These are phyloP conservation scores for Corella eumyota DNA, from an alignment of 23 tunicate species.

Conservation along the genomic window DNA sequence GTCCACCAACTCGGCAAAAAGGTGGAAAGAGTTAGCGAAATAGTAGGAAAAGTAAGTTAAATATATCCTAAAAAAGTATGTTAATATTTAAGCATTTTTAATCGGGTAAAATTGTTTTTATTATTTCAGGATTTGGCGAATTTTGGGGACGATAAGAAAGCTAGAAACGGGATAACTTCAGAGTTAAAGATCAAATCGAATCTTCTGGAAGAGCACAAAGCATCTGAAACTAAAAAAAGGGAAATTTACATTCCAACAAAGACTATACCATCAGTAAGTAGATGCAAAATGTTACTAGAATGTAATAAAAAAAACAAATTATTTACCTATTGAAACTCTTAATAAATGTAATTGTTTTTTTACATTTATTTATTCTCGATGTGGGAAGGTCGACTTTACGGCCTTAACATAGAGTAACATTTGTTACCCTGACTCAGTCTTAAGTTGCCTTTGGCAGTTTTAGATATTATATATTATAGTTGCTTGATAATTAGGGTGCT, in stretches of 20 bases:
- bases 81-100: not conserved
- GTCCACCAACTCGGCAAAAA: constrained; percentile 89
- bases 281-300: not conserved
- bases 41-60: constrained; percentile 49
- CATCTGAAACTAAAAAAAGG: constrained; percentile 7
- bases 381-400: too few relatives aligned
- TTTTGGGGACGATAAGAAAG: constrained; percentile 63
- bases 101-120: not conserved
- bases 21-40: constrained; percentile 28
- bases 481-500: too few relatives aligned
- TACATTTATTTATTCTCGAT: too few relatives aligned
- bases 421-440: too few relatives aligned
- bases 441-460: too few relatives aligned
- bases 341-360: too few relatives aligned
- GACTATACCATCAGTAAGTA: constrained; percentile 63
- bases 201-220: not conserved
- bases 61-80: not conserved
- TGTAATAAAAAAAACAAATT: constrained; percentile 1
- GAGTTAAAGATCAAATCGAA: constrained; percentile 20
- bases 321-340: too few relatives aligned
- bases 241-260: constrained; percentile 47
- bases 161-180: constrained; percentile 30
- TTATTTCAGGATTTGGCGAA: constrained; percentile 59
- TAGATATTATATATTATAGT: too few relatives aligned
- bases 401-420: too few relatives aligned